phyloP scores from a whole-genome alignment of 2,888 invertebrate genomes.

The Tubiluchus corallicola region DNA sequence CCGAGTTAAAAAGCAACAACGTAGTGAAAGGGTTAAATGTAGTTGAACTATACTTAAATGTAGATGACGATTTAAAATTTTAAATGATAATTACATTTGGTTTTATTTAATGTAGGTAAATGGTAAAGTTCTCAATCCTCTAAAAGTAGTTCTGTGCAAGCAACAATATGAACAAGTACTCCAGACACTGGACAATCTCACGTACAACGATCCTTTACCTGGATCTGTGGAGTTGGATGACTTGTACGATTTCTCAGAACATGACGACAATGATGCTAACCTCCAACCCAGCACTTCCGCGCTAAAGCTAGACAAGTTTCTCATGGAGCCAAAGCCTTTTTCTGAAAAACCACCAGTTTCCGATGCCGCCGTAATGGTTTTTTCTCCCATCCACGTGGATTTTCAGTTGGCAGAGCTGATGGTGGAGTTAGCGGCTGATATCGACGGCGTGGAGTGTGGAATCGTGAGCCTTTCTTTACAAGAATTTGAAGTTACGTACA shows the following conservation, averaged over 20 bases:
- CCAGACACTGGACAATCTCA: slow-evolving; percentile 23
- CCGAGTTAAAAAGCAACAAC: too few species aligned
- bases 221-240: slow-evolving; percentile 13
- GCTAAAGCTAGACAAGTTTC: slow-evolving; percentile 11
- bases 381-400: not conserved
- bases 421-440: slow-evolving; percentile 24
- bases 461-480: slow-evolving; percentile 66
- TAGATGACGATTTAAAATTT: too few species aligned
- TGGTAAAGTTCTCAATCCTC: slow-evolving; percentile 59
- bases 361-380: not conserved
- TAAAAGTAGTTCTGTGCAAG: slow-evolving; percentile 66
- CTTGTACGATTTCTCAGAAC: too few species aligned
- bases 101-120: slow-evolving; percentile 37
- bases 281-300: slow-evolving; percentile 11
- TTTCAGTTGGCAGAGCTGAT: slow-evolving; percentile 14
- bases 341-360: not conserved
- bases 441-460: slow-evolving; percentile 26
- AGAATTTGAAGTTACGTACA: slow-evolving; percentile 57
- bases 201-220: not conserved
- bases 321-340: slow-evolving; percentile 6
- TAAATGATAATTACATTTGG: too few species aligned
- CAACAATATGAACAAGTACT: slow-evolving; percentile 75
- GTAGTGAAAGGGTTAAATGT: too few species aligned
- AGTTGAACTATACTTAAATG: too few species aligned
- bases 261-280: not conserved